Base-by-base conservation (phyloP, 2,113 vertebrate species). In the Odontesthes bonariensis region DNA sequence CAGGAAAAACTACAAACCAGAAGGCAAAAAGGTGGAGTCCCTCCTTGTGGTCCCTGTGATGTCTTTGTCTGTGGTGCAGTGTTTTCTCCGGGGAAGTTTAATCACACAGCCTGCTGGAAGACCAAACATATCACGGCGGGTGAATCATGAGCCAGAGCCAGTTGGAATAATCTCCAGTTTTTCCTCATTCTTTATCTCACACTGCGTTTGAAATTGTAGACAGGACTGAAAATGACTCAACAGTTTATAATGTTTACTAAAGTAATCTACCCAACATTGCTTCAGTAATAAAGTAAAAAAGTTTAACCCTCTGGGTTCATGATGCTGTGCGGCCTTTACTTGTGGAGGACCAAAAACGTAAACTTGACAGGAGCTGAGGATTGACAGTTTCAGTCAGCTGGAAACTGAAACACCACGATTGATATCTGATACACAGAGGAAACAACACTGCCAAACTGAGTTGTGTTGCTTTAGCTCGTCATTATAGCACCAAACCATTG, bases 121-220 rank as follows among this genome's bases (percentile, higher is more conserved):
- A 71, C 77, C 61, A 84, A 83, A 87, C 59, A 69, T 77, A 22
- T 57, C 56, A 86, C 70, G 75, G 71, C 78, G 47, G 75, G 60
- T 88, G 87, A 91, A 75, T 91, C 84, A 89, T 44, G 65, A 64
- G 44, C 5, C 51, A 60, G 54, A 61, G 33, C 64, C 63, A 62
- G 56, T 51, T 67, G 76, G 19, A 51, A 67, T 69, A 57, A 73
- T 40, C 58, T 69, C 22, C 38, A 56, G 5, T 46, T 49, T 64
- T 38, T 33, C 49, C 19, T 65, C 35, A 6, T 17, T 70, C 47
- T 73, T 67, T 31, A 22, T 38, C 5, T 64, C 32, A 10, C 53
- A 13, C 19, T 32, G 9, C 38, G 32, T 70, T 49, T 53, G 3
- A 27, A 54, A 59, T 56, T 32, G 47, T 38, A 11, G 20, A 59